Evolutionary conservation across 2,797 vertebrate species (phyloP).

Genomic region (Falco novaeseelandiae): DNA sequence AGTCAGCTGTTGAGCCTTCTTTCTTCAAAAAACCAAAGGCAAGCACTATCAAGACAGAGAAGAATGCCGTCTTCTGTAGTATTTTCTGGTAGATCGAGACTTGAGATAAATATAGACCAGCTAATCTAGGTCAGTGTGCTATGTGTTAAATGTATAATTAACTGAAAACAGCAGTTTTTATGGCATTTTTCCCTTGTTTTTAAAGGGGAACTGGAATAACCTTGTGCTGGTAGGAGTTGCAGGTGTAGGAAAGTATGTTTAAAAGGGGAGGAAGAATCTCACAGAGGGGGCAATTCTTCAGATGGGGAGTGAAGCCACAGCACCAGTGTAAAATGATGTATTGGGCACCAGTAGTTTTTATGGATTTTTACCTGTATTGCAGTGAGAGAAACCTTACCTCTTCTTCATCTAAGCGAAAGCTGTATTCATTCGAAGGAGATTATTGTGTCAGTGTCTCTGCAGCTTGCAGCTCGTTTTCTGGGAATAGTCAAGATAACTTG

Average conservation of each 20-base stretch:
- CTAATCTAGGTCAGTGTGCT: background rate
- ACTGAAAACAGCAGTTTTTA: background rate
- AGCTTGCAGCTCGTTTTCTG: constrained; percentile 44
- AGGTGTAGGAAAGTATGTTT: background rate
- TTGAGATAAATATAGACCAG: background rate
- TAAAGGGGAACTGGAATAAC: background rate
- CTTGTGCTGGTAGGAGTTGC: background rate
- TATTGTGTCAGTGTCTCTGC: constrained; percentile 19
- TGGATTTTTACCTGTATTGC: background rate
- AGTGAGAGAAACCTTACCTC: background rate
- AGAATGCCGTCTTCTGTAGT: background rate
- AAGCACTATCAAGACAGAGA: background rate
- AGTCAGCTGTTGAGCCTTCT: background rate
- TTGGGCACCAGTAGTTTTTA: background rate
- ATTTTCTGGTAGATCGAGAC: background rate
- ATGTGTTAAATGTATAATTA: background rate
- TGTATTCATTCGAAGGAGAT: constrained; percentile 55
- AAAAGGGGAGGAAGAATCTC: background rate
- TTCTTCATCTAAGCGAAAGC: constrained; percentile 12
- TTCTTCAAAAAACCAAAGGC: background rate
- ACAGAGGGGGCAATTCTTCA: background rate
- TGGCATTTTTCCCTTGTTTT: background rate
- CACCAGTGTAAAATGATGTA: background rate
- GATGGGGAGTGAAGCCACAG: background rate
- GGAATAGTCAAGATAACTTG: constrained; percentile 55